Percentiles rank a stretch among this genome's conserved stretches.
Evolutionary conservation across 2,888 invertebrate genomes (phyloP).

Genomic region (Megastigmus dorsalis): DNA sequence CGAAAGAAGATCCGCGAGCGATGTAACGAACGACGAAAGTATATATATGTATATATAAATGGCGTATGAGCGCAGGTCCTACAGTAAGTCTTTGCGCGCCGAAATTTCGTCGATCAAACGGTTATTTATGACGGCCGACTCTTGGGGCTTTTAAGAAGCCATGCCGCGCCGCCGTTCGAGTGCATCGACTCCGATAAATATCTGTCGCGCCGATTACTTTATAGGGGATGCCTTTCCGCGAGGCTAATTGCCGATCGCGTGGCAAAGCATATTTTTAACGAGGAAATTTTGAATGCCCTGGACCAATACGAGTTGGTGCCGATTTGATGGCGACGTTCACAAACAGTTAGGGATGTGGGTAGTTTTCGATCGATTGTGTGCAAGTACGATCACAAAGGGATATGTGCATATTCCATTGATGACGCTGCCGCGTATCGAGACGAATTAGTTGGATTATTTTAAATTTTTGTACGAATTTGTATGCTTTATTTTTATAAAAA

Average conservation of each 20-base stretch:
- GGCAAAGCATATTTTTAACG: constrained; percentile 5
- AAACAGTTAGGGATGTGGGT: constrained; percentile 28
- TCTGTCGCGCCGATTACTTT: constrained; percentile 13
- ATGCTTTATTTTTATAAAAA: too few relatives aligned
- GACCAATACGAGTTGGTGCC: background rate
- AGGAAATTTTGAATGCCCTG: background rate
- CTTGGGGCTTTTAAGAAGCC: background rate
- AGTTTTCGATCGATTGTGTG: too few relatives aligned
- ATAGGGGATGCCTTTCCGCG: background rate
- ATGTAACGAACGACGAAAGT: constrained; percentile 23
- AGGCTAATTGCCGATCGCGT: constrained; percentile 16
- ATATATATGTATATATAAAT: too few relatives aligned
- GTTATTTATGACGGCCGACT: constrained; percentile 35
- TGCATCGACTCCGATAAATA: constrained; percentile 10
- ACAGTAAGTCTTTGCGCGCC: background rate
- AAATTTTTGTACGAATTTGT: too few relatives aligned
- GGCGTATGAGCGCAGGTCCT: background rate
- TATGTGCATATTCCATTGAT: constrained; percentile 2
- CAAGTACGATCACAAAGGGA: constrained; percentile 13
- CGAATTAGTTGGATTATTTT: too few relatives aligned
- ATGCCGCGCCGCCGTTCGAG: background rate
- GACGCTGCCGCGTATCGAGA: too few relatives aligned
- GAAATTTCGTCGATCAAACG: constrained; percentile 39
- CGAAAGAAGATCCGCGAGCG: too few relatives aligned
- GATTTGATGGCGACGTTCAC: too few relatives aligned